Conservation (phyloP, 37 sponge, comb jelly and placozoan genomes). For the Cladorhizidae sp. region DNA sequence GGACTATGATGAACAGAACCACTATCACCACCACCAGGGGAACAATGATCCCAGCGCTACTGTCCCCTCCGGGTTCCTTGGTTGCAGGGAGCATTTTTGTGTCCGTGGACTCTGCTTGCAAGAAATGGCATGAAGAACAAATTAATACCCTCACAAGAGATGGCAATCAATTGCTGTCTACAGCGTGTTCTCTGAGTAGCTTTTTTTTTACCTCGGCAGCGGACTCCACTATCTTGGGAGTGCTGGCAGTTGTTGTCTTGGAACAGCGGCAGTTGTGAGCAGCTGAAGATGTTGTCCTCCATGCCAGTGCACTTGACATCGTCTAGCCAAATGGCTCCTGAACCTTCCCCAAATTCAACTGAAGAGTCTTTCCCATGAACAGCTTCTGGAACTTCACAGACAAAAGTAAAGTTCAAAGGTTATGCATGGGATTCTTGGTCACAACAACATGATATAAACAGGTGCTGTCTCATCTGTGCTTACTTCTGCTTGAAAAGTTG, state of each 20-base stretch:
- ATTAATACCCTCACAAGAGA: too few relatives aligned
- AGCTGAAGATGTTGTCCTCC: constrained; percentile 54
- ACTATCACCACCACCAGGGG: too few relatives aligned
- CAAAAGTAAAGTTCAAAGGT: too few relatives aligned
- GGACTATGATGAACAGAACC: too few relatives aligned
- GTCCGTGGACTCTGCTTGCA: too few relatives aligned
- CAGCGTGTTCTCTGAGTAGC: constrained; percentile 7
- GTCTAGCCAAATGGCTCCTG: constrained; percentile 34
- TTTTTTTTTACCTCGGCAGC: constrained; percentile 12
- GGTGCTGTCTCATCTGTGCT: too few relatives aligned
- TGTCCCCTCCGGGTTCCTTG: too few relatives aligned
- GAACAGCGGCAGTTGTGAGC: constrained; percentile 26
- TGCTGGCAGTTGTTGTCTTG: constrained; percentile 50
- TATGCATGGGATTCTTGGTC: too few relatives aligned
- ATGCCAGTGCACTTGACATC: constrained; percentile 56
- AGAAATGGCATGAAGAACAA: too few relatives aligned
- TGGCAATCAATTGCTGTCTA: neutral
- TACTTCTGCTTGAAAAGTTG: neutral
- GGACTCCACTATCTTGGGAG: constrained; percentile 47
- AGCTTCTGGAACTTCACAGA: neutral
- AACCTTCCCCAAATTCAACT: neutral
- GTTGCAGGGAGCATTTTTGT: too few relatives aligned
- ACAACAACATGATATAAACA: too few relatives aligned
- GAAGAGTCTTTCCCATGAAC: neutral
- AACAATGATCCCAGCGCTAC: too few relatives aligned